phyloP scores from a whole-genome alignment of 2,113 vertebrate species.

The Apeltes quadracus region DNA sequence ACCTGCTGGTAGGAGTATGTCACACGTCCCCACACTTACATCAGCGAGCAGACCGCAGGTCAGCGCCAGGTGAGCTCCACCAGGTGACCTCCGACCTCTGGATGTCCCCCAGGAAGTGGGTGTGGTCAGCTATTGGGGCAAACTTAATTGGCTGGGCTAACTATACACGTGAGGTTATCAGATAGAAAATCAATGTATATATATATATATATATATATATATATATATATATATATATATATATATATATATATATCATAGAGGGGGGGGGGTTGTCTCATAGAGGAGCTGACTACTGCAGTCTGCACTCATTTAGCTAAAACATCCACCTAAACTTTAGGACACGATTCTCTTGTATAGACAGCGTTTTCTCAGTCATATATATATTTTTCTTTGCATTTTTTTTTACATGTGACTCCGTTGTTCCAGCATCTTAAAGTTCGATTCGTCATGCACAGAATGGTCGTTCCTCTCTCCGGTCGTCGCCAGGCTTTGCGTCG shows the following conservation, averaged over 20 bases:
- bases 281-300: constrained; percentile 72
- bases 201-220: constrained; percentile 11
- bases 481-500: constrained; percentile 68
- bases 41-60: constrained; percentile 51
- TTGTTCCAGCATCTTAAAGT: constrained; percentile 72
- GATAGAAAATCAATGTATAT: constrained; percentile 55
- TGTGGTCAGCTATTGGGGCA: constrained; percentile 35
- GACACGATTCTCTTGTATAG: constrained; percentile 75
- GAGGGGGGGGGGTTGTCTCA: constrained; percentile 68
- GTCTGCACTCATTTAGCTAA: constrained; percentile 69
- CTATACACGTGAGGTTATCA: constrained; percentile 56
- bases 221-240: constrained; percentile 17
- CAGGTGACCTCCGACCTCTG: constrained; percentile 64
- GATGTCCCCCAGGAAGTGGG: constrained; percentile 56
- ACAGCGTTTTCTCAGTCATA: constrained; percentile 80
- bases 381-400: constrained; percentile 61
- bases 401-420: constrained; percentile 47
- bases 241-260: constrained; percentile 35
- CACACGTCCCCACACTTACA: constrained; percentile 42
- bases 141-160: constrained; percentile 70
- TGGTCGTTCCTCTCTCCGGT: constrained; percentile 54
- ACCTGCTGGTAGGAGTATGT: constrained; percentile 50
- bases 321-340: constrained; percentile 76
- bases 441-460: constrained; percentile 79
- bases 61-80: constrained; percentile 65